A percentile compares a stretch with the other conserved stretches of the same genome.
Evolutionary conservation across 2,888 invertebrate species (phyloP).

Genomic region (Tubulanus polymorphus): DNA sequence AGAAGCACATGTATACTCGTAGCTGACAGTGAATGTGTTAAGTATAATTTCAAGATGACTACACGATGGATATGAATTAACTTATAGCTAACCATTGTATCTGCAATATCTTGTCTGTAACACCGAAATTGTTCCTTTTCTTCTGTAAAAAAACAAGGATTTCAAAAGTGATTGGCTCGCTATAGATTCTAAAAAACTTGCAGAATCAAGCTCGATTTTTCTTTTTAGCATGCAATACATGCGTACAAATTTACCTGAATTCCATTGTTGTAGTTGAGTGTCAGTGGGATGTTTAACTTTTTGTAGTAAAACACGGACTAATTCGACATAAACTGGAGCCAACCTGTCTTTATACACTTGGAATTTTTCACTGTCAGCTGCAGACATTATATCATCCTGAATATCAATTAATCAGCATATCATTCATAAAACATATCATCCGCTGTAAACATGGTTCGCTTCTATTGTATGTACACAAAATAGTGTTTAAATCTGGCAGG

Average conservation of each 20-base stretch:
- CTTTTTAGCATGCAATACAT: no score
- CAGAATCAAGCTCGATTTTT: no score
- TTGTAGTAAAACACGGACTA: constrained; percentile 70
- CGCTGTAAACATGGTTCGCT: no score
- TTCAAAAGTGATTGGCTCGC: not conserved
- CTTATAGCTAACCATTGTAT: constrained; percentile 66
- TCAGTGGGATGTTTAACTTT: constrained; percentile 76
- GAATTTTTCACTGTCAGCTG: constrained; percentile 55
- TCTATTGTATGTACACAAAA: no score
- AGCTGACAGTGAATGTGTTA: no score
- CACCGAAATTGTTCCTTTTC: constrained; percentile 83
- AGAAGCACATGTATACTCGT: no score
- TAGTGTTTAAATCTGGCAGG: no score
- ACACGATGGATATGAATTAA: constrained; percentile 6
- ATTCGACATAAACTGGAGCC: constrained; percentile 73
- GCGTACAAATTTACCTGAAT: not conserved
- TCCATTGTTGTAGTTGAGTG: constrained; percentile 55
- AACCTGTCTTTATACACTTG: constrained; percentile 60
- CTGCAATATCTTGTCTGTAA: constrained; percentile 80
- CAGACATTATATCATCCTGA: constrained; percentile 64
- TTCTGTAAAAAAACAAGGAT: constrained; percentile 57
- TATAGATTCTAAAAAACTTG: no score
- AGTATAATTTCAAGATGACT: no score
- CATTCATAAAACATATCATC: not conserved
- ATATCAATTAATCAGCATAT: constrained; percentile 9